Conservation (phyloP, 2,797 vertebrate genomes). For the Acanthurus leucopareius region DNA sequence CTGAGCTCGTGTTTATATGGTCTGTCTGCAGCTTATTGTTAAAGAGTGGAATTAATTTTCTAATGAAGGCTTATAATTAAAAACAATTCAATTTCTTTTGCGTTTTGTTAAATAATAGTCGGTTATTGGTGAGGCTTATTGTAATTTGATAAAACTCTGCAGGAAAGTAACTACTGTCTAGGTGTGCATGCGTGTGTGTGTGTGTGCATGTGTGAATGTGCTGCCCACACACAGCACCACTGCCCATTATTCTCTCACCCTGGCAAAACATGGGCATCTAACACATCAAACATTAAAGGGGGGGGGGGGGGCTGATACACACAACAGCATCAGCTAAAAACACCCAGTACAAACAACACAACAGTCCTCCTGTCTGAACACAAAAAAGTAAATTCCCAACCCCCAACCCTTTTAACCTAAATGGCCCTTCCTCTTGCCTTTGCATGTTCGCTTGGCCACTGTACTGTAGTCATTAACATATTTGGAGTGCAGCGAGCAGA, state of each 20-base stretch:
- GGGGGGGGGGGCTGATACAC: constrained; percentile 62
- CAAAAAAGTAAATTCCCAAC: constrained; percentile 66
- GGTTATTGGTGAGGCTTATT: constrained; percentile 41
- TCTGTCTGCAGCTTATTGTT: constrained; percentile 11
- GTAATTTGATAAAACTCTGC: constrained; percentile 59
- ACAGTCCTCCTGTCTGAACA: constrained; percentile 56
- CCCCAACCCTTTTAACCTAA: constrained; percentile 84
- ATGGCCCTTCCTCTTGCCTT: constrained; percentile 83
- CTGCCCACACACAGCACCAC: constrained; percentile 63
- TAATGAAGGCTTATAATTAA: background rate
- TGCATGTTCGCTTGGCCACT: constrained; percentile 88
- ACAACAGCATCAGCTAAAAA: constrained; percentile 52
- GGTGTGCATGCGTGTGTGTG: constrained; percentile 17
- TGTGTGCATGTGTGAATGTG: constrained; percentile 30
- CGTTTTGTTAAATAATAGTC: constrained; percentile 29
- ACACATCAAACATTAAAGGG: constrained; percentile 75
- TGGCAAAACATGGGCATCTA: constrained; percentile 74
- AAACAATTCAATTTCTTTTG: background rate
- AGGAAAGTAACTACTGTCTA: constrained; percentile 30
- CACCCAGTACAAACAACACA: background rate
- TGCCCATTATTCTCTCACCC: constrained; percentile 70
- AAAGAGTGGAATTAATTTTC: background rate
- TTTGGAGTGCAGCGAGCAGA: constrained; percentile 92
- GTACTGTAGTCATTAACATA: constrained; percentile 90
- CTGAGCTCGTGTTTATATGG: background rate